Base-by-base conservation (phyloP, 2,888 invertebrate species). In the Chrysolina americana region DNA sequence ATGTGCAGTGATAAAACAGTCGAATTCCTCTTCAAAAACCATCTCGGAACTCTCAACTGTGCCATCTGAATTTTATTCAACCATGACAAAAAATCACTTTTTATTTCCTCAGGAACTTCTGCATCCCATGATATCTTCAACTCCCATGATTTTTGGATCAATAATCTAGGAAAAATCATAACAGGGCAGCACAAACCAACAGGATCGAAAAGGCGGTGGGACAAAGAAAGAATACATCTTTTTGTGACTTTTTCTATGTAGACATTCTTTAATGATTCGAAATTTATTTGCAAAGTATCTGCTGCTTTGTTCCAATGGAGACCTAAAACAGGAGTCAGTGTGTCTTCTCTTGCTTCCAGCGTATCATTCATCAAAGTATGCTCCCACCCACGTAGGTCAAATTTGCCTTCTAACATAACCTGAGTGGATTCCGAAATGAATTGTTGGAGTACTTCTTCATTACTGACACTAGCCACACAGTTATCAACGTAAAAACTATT, bases 341-440 rank as follows among this genome's bases (percentile, higher is more conserved):
- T n/a, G n/a, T n/a, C n/a, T n/a, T n/a, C n/a, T n/a, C n/a, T 8
- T 6, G 36, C 8, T 36, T 36, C 8, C 36, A 36, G 36, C 36
- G 36, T 0, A 36, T 36, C 6, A 36, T 8, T 8, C 8, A 36
- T 36, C 36, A 56, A 19, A 17, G 56, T 56, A 17, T 56, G 23
- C 21, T 56, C 56, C 56, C 56, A 56, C n/a, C 56, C 56, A 21
- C 56, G 56, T 21, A 56, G 56, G 23, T 56, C 56, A 11, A 64
- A 64, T 64, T n/a, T 36, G 13, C 19, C 36, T 13, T 64, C 41
- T 41, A 36, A 15, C n/a, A 15, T 64, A 1, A 64, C 6, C 17
- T 41, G 15, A 36, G 36, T 36, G 8, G 36, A 36, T 8, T 36
- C 36, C 8, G 8, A 36, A 36, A 36, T 36, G 8, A 36, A 36